Percentiles rank a stretch among this genome's conserved stretches.
phyloP scores from a whole-genome alignment of 2,113 vertebrate species.

The Ardeotis arabs region DNA sequence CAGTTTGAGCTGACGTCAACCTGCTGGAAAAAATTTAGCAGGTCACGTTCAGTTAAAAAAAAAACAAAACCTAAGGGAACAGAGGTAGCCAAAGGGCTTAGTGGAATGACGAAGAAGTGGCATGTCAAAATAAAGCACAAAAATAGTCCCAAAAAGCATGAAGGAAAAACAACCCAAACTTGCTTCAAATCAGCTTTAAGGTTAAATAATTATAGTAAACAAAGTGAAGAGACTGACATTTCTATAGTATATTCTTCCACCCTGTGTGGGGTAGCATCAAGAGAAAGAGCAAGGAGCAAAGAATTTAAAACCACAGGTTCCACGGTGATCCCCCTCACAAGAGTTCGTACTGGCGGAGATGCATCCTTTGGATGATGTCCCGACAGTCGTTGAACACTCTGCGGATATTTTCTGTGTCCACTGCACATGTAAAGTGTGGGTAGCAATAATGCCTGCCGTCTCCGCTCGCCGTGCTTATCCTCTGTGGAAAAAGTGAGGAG shows the following conservation, averaged over 20 bases:
- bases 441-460: conserved; percentile 98
- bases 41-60: conserved; percentile 69
- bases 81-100: conserved; percentile 91
- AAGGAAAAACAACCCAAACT: conserved; percentile 42
- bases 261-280: conserved; percentile 69
- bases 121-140: conserved; percentile 69
- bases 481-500: conserved; percentile 69
- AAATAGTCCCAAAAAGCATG: conserved; percentile 63
- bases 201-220: conserved; percentile 74
- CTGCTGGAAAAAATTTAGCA: conserved; percentile 65
- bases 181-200: conserved; percentile 62
- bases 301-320: conserved; percentile 80
- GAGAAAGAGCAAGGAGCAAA: conserved; percentile 75
- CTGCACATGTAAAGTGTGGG: conserved; percentile 96
- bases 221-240: conserved; percentile 84
- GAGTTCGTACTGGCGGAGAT: conserved; percentile 98
- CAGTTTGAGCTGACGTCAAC: conserved; percentile 23
- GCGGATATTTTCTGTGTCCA: conserved; percentile 99
- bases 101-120: conserved; percentile 84
- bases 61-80: conserved; percentile 62
- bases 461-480: conserved; percentile 96
- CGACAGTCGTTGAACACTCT: conserved; percentile 98
- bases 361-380: conserved; percentile 99
- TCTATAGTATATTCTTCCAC: conserved; percentile 85
- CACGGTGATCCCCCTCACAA: conserved; percentile 85